Evolutionary conservation across 23 tunicate species (phyloP).

Genomic region (Corella eumyota): DNA sequence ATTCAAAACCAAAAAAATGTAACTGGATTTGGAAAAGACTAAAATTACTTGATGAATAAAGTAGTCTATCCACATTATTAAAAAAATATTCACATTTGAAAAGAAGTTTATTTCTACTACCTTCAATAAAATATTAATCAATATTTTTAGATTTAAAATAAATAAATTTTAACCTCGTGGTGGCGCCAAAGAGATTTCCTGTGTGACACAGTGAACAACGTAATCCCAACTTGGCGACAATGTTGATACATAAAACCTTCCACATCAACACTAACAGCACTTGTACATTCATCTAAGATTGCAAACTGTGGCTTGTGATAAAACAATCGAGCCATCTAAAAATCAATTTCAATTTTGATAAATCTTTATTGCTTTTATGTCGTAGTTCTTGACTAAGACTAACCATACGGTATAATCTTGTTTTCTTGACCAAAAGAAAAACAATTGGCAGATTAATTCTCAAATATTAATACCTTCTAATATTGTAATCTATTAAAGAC

Average conservation of each 20-base stretch:
- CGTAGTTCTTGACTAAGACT: not conserved
- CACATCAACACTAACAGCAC: conserved; percentile 92
- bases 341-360: too few species aligned
- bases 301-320: conserved; percentile 96
- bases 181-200: conserved; percentile 82
- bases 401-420: not conserved
- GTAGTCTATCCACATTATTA: not conserved
- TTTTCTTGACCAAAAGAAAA: too few species aligned
- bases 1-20: too few species aligned
- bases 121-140: not conserved
- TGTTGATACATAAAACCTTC: conserved; percentile 88
- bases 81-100: not conserved
- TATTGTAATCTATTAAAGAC: too few species aligned
- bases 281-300: conserved; percentile 84
- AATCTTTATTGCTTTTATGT: not conserved
- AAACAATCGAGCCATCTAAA: conserved; percentile 87
- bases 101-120: not conserved
- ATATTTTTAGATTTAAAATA: not conserved
- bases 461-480: too few species aligned
- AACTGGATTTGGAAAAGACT: too few species aligned
- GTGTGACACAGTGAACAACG: conserved; percentile 84
- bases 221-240: conserved; percentile 75
- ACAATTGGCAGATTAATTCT: too few species aligned
- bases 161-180: conserved; percentile 64
- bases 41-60: too few species aligned